Conservation (phyloP, 2,797 vertebrate species). For the Tachyglossus aculeatus region DNA sequence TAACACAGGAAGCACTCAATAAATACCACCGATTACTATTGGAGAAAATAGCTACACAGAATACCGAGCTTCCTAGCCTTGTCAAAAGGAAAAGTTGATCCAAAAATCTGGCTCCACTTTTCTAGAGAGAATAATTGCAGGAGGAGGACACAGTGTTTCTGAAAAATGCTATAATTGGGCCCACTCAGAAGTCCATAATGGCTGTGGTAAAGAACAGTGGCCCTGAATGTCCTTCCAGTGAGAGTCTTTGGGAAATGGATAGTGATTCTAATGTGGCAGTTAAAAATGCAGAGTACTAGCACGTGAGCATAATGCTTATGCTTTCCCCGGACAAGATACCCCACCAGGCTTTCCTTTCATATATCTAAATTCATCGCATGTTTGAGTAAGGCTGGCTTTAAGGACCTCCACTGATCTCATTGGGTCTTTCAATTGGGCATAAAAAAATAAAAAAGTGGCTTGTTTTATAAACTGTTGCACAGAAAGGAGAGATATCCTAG, state of each 20-base stretch:
- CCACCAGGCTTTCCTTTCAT: neutral
- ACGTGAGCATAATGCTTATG: neutral
- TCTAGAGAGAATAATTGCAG: neutral
- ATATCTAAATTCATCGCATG: slow-evolving; percentile 52
- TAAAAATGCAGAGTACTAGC: slow-evolving; percentile 25
- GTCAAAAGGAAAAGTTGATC: neutral
- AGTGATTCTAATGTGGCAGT: slow-evolving; percentile 9
- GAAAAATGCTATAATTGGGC: neutral
- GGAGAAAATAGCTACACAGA: too few species aligned
- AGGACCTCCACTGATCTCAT: slow-evolving; percentile 68
- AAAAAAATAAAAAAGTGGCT: slow-evolving; percentile 52
- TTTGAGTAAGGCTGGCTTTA: slow-evolving; percentile 54
- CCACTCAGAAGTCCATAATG: slow-evolving; percentile 28
- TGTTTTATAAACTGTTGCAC: slow-evolving; percentile 50
- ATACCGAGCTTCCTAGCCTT: too few species aligned
- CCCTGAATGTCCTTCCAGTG: neutral
- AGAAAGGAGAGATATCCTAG: slow-evolving; percentile 39
- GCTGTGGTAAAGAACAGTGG: slow-evolving; percentile 27
- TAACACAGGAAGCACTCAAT: too few species aligned
- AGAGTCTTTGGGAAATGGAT: slow-evolving; percentile 13
- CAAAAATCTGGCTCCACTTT: slow-evolving; percentile 1
- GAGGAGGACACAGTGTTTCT: neutral
- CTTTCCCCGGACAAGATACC: slow-evolving; percentile 20
- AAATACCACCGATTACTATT: too few species aligned
- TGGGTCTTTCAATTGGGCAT: slow-evolving; percentile 59